Conservation (phyloP, 2,797 vertebrate species). For the Danio choprae region DNA sequence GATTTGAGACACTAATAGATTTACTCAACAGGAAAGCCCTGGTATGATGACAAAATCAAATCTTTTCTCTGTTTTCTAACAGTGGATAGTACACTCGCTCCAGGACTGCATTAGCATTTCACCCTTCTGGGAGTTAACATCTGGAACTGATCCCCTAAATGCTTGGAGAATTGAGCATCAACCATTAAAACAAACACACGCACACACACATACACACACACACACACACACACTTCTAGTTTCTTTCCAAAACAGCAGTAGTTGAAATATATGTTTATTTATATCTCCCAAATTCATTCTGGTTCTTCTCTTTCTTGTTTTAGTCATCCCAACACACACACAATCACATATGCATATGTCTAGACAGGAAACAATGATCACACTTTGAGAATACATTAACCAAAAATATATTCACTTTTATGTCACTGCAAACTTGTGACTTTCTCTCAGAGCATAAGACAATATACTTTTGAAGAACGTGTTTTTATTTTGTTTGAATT, state of each 20-base stretch:
- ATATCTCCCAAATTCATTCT: conserved; percentile 29
- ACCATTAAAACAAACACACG: conserved; percentile 34
- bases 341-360: conserved; percentile 48
- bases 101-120: conserved; percentile 23
- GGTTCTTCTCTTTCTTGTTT: conserved; percentile 30
- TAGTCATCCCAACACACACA: conserved; percentile 15
- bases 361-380: conserved; percentile 63
- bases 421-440: not conserved
- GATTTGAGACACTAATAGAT: conserved; percentile 32
- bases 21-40: conserved; percentile 3
- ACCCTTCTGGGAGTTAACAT: conserved; percentile 46
- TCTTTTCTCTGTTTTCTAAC: conserved; percentile 1
- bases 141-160: conserved; percentile 59
- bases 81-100: conserved; percentile 5
- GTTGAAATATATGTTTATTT: conserved; percentile 53
- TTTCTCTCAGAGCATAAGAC: not conserved
- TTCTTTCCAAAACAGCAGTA: conserved; percentile 33
- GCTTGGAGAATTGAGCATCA: conserved; percentile 43
- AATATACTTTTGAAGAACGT: not conserved
- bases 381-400: conserved; percentile 42
- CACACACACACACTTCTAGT: conserved; percentile 28
- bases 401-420: conserved; percentile 13
- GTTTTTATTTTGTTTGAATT: not conserved
- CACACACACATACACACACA: conserved; percentile 30
- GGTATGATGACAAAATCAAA: conserved; percentile 27